These are phyloP conservation scores for Lagocephalus sceleratus DNA, from an alignment of 2,797 vertebrate genomes.

Conservation along the genomic window DNA sequence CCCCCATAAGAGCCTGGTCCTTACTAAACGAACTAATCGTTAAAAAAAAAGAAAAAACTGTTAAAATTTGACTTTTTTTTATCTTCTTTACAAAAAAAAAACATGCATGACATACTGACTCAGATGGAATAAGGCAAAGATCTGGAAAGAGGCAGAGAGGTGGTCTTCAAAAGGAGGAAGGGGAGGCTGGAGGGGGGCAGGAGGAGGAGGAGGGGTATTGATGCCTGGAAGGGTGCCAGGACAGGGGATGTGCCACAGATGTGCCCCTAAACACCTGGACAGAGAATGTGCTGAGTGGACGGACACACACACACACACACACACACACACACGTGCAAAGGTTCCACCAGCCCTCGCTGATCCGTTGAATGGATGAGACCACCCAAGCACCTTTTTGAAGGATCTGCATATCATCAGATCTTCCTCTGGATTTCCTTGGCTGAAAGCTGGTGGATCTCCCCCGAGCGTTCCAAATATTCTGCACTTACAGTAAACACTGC, in stretches of 20 bases:
- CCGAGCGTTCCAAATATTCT: not conserved
- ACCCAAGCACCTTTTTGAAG: conserved; percentile 18
- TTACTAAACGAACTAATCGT: too few relatives aligned
- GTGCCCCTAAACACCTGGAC: conserved; percentile 39
- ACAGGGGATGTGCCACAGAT: conserved; percentile 62
- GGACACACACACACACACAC: conserved; percentile 28
- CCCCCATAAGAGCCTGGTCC: too few relatives aligned
- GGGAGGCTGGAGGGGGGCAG: conserved; percentile 12
- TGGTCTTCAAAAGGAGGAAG: not conserved
- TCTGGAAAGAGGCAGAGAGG: not conserved
- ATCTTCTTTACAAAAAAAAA: too few relatives aligned
- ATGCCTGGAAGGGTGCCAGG: conserved; percentile 39
- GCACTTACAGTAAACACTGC: too few relatives aligned
- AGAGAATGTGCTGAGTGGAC: conserved; percentile 63
- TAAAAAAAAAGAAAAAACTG: too few relatives aligned
- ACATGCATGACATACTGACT: too few relatives aligned
- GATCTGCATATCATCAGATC: too few relatives aligned
- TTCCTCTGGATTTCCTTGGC: too few relatives aligned
- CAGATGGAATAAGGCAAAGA: not conserved
- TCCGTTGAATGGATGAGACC: conserved; percentile 22
- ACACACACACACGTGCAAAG: not conserved
- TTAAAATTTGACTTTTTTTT: too few relatives aligned
- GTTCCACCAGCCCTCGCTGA: conserved; percentile 7
- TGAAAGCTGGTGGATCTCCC: not conserved
- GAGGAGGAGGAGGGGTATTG: conserved; percentile 16